phyloP scores from a whole-genome alignment of 2,113 vertebrate species.

The Phycodurus eques region DNA sequence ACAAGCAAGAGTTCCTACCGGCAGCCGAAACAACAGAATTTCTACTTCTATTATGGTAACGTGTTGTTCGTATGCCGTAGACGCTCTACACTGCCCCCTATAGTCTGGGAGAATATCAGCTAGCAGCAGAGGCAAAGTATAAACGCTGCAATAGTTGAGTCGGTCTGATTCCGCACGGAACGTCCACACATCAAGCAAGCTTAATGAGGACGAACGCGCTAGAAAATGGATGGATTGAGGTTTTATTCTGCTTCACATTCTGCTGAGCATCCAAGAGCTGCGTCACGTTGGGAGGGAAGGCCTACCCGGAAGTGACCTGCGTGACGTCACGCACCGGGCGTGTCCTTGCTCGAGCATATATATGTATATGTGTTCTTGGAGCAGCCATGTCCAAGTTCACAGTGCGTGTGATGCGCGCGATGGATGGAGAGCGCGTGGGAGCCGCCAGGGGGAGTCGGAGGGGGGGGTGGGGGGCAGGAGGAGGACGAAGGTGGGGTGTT shows the following conservation, averaged over 20 bases:
- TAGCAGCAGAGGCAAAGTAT: too few relatives aligned
- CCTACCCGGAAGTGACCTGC: constrained; percentile 63
- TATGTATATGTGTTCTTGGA: constrained; percentile 78
- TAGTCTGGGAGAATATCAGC: too few relatives aligned
- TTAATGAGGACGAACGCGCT: background rate
- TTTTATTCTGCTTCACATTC: background rate
- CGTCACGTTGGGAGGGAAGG: constrained; percentile 23
- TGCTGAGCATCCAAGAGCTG: background rate
- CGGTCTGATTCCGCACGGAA: too few relatives aligned
- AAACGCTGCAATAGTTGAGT: too few relatives aligned
- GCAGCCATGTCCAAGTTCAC: constrained; percentile 62
- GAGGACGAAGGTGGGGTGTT: background rate
- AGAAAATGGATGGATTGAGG: background rate
- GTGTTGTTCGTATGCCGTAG: too few relatives aligned
- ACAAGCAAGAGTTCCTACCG: too few relatives aligned
- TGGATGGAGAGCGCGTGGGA: constrained; percentile 32
- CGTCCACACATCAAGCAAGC: too few relatives aligned
- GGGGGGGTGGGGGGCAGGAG: constrained; percentile 8
- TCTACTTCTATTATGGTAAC: too few relatives aligned
- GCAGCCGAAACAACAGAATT: too few relatives aligned
- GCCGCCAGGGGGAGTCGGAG: constrained; percentile 16
- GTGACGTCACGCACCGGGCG: constrained; percentile 73
- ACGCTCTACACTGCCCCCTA: too few relatives aligned
- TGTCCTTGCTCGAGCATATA: constrained; percentile 39
- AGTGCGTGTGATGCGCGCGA: constrained; percentile 53